These are phyloP conservation scores for Hippopotamyrus pictus DNA, from an alignment of 2,797 vertebrate genomes.

Conservation along the genomic window DNA sequence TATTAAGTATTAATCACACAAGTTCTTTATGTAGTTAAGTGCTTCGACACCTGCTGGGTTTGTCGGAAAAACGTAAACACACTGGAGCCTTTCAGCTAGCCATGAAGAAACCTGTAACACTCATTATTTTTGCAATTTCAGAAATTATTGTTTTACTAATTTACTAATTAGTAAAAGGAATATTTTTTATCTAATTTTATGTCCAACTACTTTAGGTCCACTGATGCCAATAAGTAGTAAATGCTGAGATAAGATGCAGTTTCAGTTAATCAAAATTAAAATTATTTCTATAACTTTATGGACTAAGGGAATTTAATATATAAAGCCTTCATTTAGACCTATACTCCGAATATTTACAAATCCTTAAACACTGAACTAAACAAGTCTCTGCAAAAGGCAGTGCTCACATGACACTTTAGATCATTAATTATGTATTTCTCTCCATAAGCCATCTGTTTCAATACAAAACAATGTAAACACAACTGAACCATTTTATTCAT, in stretches of 20 bases:
- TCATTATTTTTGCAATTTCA: background rate
- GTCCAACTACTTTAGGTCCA: background rate
- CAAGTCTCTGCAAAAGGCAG: background rate
- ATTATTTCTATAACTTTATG: background rate
- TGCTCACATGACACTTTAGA: background rate
- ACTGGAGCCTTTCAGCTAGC: background rate
- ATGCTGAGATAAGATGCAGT: background rate
- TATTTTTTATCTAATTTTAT: background rate
- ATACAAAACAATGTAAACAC: background rate
- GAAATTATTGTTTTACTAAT: background rate
- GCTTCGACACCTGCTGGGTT: background rate
- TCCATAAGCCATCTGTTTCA: background rate
- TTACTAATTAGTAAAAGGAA: too few relatives aligned
- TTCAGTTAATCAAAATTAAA: background rate
- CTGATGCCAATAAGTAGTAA: background rate
- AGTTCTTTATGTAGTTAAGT: background rate
- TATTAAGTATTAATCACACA: background rate
- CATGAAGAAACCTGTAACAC: background rate
- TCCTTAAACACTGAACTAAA: background rate
- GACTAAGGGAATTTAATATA: background rate
- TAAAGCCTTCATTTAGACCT: background rate
- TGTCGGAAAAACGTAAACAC: background rate
- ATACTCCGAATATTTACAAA: background rate
- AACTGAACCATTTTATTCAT: background rate
- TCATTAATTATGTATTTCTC: background rate